Base-by-base conservation (phyloP, 1,140 invertebrate genomes). In the Trichonephila clavata region DNA sequence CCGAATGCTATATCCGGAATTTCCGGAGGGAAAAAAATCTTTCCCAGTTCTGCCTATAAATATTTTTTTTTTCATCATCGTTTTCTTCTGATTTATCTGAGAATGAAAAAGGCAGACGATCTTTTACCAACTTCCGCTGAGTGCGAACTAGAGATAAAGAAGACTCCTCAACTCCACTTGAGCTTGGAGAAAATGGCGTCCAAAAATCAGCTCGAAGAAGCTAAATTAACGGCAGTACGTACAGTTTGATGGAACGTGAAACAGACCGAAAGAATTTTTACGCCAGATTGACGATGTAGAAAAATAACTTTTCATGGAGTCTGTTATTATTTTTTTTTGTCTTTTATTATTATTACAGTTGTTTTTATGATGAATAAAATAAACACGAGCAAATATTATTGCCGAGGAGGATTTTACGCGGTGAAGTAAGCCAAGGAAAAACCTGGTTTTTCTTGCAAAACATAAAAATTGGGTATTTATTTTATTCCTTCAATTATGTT, bases 71-170 rank as follows among this genome's bases (percentile, higher is more conserved):
- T 87, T 39, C 32, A 50, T 50, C 65, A 24, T 90, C 63, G 87
- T 61, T 83, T 81, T 61, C 89, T 60, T 61, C 89, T 61, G 71
- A 90, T 90, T 81, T 90, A 90, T 90, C 89, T 81, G 24, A 61
- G 57, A 90, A 60, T 61, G 68, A 89, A 90, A 81, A 90, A 81
- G 50, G 89, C 89, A 90, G 89, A 90, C 87, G 87, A 89, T 89
- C 87, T 89, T 89, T 89, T 89, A 89, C 89, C 71, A 90, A 81
- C 89, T 90, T 90, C 89, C 77, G 50, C 50, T 90, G 89, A 81
- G 87, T 89, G 89, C 60, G 77, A 90, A 81, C 59, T 71, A 60
- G 89, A 90, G 89, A 90, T 90, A 90, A 90, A 81, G 77, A 90
- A 89, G 24, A 90, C 89, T 81, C 71, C 77, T 90, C 89, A 90